Evolutionary conservation across 2,113 vertebrate genomes (phyloP), one percentile per base, ranked within the genome.

Genomic region (Cyanistes caeruleus): DNA sequence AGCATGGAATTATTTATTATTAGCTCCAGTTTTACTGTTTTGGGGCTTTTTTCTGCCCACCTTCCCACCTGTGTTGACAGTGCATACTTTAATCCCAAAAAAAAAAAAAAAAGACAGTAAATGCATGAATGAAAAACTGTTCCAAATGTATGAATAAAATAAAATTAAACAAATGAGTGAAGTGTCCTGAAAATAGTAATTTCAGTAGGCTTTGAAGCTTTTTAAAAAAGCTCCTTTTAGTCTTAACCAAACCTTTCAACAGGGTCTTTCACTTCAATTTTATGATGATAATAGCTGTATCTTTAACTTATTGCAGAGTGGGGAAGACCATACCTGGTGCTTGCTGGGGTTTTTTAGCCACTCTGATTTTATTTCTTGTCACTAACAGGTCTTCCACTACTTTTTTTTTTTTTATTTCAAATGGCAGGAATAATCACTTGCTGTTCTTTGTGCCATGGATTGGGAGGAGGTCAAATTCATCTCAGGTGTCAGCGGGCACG

Each of bases 401-500:
- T 35, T 69, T 79, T 55, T n/a, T 41, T 39, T 39, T 37, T 58
- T 56, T 63, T 44, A 11, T 37, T 74, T 77, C 19, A 28, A 88
- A 35, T 41, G 22, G 37, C 6, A 4, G 24, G 33, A 60, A 77
- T 77, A 68, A 72, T 80, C 15, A 25, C 52, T 73, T 49, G 11
- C 17, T 83, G 33, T 43, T 83, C 28, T 56, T 93, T 56, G 46
- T 15, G 4, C 14, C 5, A 0, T 1, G 1, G 52, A 62, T 39
- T 59, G n/a, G 25, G 10, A 3, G 59, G 52, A 53, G 35, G 6
- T 59, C 51, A 72, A 28, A 77, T 80, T 94, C 12, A 69, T 83
- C 55, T 58, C 1, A 3, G 43, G 39, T 82, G 46, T 67, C 31
- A 88, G n/a, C 0, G 0, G 72, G 39, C 55, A 37, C 0, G 0